phyloP scores from a whole-genome alignment of 2,888 invertebrate genomes.

The Megamerina dolium region DNA sequence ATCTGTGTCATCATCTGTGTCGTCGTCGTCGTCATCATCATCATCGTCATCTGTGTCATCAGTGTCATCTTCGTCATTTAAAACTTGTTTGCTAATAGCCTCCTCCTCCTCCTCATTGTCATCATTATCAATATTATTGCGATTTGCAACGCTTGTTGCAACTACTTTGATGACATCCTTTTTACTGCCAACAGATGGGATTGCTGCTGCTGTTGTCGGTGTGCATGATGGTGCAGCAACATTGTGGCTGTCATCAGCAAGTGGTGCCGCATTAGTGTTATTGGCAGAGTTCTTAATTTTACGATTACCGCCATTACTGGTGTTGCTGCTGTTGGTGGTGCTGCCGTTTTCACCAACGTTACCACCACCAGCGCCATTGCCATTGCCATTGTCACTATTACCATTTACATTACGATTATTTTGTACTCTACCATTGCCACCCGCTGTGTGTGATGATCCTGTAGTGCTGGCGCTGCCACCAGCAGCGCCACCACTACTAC shows the following conservation, averaged over 20 bases:
- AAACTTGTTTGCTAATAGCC: too few relatives aligned
- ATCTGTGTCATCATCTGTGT: constrained; percentile 23
- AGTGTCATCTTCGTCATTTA: constrained; percentile 27
- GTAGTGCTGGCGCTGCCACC: constrained; percentile 2
- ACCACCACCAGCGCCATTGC: constrained; percentile 6
- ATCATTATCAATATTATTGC: background rate
- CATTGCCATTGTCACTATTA: constrained; percentile 9
- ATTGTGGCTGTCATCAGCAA: constrained; percentile 12
- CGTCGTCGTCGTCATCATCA: constrained; percentile 20
- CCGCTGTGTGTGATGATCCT: background rate
- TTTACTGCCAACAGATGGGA: constrained; percentile 2
- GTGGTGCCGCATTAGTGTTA: background rate
- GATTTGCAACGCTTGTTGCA: background rate
- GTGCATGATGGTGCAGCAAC: constrained; percentile 15
- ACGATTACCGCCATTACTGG: constrained; percentile 14
- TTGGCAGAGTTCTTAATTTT: constrained; percentile 13
- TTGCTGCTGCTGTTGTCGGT: constrained; percentile 15
- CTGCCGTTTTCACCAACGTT: background rate
- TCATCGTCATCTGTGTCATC: constrained; percentile 26
- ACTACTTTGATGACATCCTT: constrained; percentile 1
- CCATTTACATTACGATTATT: constrained; percentile 16
- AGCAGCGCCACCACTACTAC: constrained; percentile 17
- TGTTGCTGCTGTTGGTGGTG: too few relatives aligned
- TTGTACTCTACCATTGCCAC: background rate
- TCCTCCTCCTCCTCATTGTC: background rate